Percentiles rank a stretch among this genome's conserved stretches.
Conservation (phyloP, 2,888 invertebrate genomes). For the Ligdia adustata region DNA sequence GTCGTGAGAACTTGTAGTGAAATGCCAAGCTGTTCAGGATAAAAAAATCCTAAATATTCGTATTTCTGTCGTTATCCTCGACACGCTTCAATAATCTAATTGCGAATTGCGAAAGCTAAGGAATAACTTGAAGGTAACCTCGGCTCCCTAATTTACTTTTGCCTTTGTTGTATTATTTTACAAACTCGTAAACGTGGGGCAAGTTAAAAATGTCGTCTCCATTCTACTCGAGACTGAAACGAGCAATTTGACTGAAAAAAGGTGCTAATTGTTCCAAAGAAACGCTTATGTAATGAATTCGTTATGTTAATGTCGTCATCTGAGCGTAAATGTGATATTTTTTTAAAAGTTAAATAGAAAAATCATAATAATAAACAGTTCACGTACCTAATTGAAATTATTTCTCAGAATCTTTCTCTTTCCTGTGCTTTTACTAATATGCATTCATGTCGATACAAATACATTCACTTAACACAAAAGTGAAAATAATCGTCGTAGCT, state of each 20-base stretch:
- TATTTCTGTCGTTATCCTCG: background rate
- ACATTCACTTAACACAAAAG: too few relatives aligned
- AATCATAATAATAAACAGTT: too few relatives aligned
- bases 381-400: too few relatives aligned
- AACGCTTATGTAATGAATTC: background rate
- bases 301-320: too few relatives aligned
- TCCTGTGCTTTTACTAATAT: too few relatives aligned
- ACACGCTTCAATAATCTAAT: slow-evolving; percentile 4
- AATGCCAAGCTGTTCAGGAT: too few relatives aligned
- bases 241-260: slow-evolving; percentile 17
- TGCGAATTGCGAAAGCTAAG: slow-evolving; percentile 2
- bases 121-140: slow-evolving; percentile 5
- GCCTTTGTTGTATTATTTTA: slow-evolving; percentile 27
- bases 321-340: too few relatives aligned
- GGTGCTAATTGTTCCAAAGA: slow-evolving; percentile 1
- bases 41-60: background rate
- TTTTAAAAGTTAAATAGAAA: too few relatives aligned
- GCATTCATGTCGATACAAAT: too few relatives aligned
- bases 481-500: background rate
- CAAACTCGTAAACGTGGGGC: slow-evolving; percentile 16
- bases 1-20: too few relatives aligned
- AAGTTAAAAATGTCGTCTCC: slow-evolving; percentile 21
- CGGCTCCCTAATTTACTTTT: slow-evolving; percentile 20
- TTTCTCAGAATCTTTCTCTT: too few relatives aligned
- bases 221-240: slow-evolving; percentile 16